Evolutionary conservation across 2,888 invertebrate species (phyloP).

Genomic region (Gari tellinella): DNA sequence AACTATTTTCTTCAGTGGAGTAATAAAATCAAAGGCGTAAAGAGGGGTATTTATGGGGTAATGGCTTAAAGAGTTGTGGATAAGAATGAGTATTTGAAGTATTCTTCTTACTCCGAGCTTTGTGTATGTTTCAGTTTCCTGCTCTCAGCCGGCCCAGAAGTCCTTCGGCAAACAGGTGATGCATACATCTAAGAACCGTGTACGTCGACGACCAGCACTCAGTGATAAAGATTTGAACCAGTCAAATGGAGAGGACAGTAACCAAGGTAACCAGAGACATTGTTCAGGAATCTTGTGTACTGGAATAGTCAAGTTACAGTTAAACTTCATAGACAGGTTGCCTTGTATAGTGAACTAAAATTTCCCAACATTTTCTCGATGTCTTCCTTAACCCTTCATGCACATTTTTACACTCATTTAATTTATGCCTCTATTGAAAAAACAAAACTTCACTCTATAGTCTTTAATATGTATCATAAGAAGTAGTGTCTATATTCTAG

Average conservation of each 20-base stretch:
- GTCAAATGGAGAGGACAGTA: constrained; percentile 59
- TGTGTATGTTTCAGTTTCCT: constrained; percentile 62
- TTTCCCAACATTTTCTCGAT: no score
- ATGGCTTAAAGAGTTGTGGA: no score
- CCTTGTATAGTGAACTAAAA: no score
- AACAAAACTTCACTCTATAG: no score
- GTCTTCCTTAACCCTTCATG: no score
- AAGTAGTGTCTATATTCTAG: no score
- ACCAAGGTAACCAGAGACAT: constrained; percentile 37
- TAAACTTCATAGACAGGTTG: no score
- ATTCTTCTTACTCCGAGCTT: not conserved
- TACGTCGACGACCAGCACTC: constrained; percentile 19
- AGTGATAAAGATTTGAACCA: constrained; percentile 35
- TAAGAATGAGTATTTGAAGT: not conserved
- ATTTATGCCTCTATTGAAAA: no score
- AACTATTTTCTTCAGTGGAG: no score
- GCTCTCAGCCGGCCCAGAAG: constrained; percentile 64
- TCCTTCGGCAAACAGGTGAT: constrained; percentile 41
- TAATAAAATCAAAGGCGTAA: not conserved
- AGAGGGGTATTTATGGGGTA: not conserved
- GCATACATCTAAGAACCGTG: constrained; percentile 55
- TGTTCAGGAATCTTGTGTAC: not conserved
- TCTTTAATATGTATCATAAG: no score
- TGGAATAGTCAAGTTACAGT: no score
- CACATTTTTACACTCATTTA: no score